Percentiles rank a stretch among this genome's conserved stretches.
Evolutionary conservation across 2,797 vertebrate species (phyloP).

Genomic region (Sandelia bainsii): DNA sequence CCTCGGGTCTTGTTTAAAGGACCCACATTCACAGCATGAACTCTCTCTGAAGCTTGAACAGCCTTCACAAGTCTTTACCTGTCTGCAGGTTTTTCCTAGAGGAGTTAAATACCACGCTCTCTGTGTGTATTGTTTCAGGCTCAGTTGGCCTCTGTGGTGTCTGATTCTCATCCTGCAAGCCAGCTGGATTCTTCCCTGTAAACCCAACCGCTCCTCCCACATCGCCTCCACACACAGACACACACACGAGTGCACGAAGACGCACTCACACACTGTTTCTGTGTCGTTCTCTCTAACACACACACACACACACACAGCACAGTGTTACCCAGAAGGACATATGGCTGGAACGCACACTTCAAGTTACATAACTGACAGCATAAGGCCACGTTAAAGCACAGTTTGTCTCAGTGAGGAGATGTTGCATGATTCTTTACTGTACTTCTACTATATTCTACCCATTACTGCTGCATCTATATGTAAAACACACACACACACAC

Average conservation of each 20-base stretch:
- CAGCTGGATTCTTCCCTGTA: constrained; percentile 70
- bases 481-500: too few species aligned
- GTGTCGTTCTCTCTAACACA: constrained; percentile 31
- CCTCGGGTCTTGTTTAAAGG: constrained; percentile 48
- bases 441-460: neutral
- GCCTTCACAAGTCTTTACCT: constrained; percentile 60
- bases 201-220: constrained; percentile 46
- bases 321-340: constrained; percentile 28
- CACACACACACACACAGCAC: constrained; percentile 20
- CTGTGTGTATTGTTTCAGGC: constrained; percentile 34
- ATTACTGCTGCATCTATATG: neutral
- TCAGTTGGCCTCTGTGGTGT: constrained; percentile 57
- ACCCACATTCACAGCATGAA: constrained; percentile 18
- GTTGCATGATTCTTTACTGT: neutral
- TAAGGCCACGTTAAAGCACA: constrained; percentile 28
- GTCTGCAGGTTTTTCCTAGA: constrained; percentile 23
- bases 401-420: constrained; percentile 8
- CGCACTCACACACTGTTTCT: constrained; percentile 13
- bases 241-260: constrained; percentile 25
- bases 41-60: constrained; percentile 9
- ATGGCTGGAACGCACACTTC: constrained; percentile 39
- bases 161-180: constrained; percentile 66
- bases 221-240: constrained; percentile 18
- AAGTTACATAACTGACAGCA: constrained; percentile 59
- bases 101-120: constrained; percentile 20